phyloP scores from a whole-genome alignment of 2,797 vertebrate genomes.

The Sciurus carolinensis region DNA sequence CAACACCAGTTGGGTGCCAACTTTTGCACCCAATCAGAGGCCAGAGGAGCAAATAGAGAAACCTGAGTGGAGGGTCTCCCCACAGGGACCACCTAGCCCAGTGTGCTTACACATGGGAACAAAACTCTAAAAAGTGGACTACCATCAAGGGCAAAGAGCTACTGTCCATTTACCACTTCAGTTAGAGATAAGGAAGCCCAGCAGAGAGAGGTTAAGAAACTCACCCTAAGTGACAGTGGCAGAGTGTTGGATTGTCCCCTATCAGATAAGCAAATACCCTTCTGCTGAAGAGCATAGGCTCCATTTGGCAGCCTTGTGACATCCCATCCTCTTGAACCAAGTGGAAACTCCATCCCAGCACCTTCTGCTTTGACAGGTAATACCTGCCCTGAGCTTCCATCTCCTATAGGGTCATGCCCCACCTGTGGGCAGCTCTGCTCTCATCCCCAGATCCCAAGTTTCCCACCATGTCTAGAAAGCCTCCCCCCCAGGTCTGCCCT shows the following conservation, averaged over 20 bases:
- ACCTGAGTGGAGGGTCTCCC: too few species aligned
- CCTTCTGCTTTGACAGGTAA: neutral
- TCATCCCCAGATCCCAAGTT: fast-evolving
- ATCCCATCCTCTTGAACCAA: neutral
- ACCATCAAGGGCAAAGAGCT: neutral
- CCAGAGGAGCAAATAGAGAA: neutral
- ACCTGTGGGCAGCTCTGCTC: neutral
- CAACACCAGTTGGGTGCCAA: neutral
- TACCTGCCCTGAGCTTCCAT: neutral
- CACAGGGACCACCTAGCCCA: neutral
- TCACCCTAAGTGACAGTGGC: neutral
- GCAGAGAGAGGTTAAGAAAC: neutral
- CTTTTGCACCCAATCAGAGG: neutral
- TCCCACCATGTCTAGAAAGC: neutral
- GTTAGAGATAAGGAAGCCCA: neutral
- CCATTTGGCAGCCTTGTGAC: neutral
- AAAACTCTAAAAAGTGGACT: neutral
- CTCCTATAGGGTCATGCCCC: neutral
- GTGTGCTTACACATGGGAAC: neutral
- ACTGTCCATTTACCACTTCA: neutral
- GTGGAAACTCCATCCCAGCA: neutral
- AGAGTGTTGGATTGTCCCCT: neutral
- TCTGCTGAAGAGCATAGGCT: neutral
- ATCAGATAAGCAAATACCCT: neutral
- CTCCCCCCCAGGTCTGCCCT: neutral